These are phyloP conservation scores for Zygothrica quintamaculata DNA, from an alignment of 2,888 invertebrate genomes.

Conservation along the genomic window DNA sequence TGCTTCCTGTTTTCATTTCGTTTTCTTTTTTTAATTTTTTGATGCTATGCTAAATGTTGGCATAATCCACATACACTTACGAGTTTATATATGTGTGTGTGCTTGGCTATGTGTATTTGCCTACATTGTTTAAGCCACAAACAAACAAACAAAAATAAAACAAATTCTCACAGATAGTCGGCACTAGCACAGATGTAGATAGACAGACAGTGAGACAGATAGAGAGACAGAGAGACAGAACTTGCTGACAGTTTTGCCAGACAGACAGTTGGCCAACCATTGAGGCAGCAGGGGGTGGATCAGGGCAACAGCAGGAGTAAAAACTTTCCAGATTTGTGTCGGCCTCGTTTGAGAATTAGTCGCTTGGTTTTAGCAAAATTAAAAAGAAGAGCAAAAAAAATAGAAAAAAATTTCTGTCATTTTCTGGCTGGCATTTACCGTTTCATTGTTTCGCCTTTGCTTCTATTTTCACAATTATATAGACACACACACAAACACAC, in stretches of 20 bases:
- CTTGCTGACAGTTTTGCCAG: slow-evolving; percentile 51
- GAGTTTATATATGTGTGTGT: slow-evolving; percentile 16
- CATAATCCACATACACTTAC: slow-evolving; percentile 36
- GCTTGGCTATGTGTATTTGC: slow-evolving; percentile 6
- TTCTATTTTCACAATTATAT: slow-evolving; percentile 27
- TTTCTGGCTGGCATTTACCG: slow-evolving; percentile 68
- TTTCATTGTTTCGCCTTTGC: slow-evolving; percentile 62
- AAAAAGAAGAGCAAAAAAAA: slow-evolving; percentile 54
- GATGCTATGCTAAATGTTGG: slow-evolving; percentile 16
- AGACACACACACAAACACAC: neutral
- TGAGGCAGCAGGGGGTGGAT: neutral
- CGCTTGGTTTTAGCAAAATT: slow-evolving; percentile 77
- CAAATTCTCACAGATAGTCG: slow-evolving; percentile 36
- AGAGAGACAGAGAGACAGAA: slow-evolving; percentile 33
- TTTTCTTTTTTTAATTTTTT: slow-evolving; percentile 28
- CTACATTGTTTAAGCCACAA: slow-evolving; percentile 59
- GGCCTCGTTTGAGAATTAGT: slow-evolving; percentile 81
- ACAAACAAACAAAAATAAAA: slow-evolving; percentile 14
- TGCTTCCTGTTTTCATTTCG: slow-evolving; percentile 21
- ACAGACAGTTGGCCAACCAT: slow-evolving; percentile 9
- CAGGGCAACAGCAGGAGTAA: slow-evolving; percentile 31
- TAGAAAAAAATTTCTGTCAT: slow-evolving; percentile 49
- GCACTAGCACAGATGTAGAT: slow-evolving; percentile 40
- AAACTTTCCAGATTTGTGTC: slow-evolving; percentile 78
- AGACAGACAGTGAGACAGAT: slow-evolving; percentile 34